A percentile compares a stretch with the other conserved stretches of the same genome.
Conservation (phyloP, 1,140 invertebrate genomes). For the Venturia canescens region DNA sequence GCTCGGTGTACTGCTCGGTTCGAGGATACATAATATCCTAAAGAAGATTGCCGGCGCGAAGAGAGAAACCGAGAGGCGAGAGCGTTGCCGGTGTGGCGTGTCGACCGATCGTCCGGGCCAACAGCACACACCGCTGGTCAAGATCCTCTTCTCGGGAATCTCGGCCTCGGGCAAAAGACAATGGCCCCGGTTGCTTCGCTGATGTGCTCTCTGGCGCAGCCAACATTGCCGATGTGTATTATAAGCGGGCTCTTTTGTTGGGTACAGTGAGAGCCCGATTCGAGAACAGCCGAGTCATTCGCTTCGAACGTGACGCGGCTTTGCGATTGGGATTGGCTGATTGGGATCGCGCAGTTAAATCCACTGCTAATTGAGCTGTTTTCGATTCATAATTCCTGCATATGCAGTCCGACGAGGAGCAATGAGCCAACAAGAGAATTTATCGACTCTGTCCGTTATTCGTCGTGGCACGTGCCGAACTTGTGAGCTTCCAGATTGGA, state of each 20-base stretch:
- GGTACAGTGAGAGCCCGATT: background rate
- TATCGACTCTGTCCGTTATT: too few species aligned
- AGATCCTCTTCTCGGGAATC: slow-evolving; percentile 51
- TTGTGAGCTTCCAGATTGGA: too few species aligned
- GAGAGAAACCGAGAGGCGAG: slow-evolving; percentile 1
- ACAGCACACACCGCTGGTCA: slow-evolving; percentile 52
- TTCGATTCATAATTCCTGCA: too few species aligned
- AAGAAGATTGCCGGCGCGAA: slow-evolving; percentile 17
- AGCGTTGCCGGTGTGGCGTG: slow-evolving; percentile 21
- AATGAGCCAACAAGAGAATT: too few species aligned
- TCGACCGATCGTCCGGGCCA: slow-evolving; percentile 56
- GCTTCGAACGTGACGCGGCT: too few species aligned
- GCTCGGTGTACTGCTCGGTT: slow-evolving; percentile 24
- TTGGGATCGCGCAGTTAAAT: too few species aligned
- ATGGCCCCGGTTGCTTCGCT: slow-evolving; percentile 59
- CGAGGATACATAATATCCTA: background rate
- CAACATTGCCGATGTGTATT: slow-evolving; percentile 52
- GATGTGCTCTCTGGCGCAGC: background rate
- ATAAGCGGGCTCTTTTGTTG: background rate
- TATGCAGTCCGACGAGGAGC: too few species aligned
- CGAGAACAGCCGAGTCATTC: too few species aligned
- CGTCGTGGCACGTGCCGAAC: too few species aligned
- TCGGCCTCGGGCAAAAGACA: slow-evolving; percentile 61
- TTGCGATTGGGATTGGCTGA: too few species aligned
- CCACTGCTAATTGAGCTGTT: too few species aligned